A percentile compares a stretch with the other conserved stretches of the same genome.
phyloP scores from a whole-genome alignment of 2,113 vertebrate species.

The Syrmaticus mikado region DNA sequence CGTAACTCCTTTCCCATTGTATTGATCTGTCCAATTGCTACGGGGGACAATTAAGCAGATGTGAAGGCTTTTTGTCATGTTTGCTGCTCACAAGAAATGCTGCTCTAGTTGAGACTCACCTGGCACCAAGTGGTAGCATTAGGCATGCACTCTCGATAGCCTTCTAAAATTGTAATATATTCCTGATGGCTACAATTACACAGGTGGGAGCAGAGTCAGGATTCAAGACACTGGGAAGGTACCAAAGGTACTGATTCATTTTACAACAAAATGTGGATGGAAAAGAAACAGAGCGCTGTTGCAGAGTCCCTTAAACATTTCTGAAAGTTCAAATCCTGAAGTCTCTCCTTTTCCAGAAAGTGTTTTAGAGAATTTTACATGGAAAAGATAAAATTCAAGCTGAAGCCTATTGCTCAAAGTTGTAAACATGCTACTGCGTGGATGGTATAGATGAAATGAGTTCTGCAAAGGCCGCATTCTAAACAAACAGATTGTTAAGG shows the following conservation, averaged over 20 bases:
- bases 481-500: neutral
- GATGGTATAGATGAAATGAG: neutral
- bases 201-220: rapidly evolving
- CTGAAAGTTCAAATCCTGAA: neutral
- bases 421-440: neutral
- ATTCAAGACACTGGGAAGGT: neutral
- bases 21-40: too few species aligned
- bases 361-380: neutral
- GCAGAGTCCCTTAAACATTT: neutral
- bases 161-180: neutral
- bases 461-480: neutral
- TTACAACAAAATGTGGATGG: neutral
- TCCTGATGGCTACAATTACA: neutral
- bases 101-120: neutral
- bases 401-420: neutral
- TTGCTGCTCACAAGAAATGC: neutral
- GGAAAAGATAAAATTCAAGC: neutral
- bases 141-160: neutral
- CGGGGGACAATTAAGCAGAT: neutral
- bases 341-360: neutral
- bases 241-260: neutral
- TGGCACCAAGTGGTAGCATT: neutral
- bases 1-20: too few species aligned
- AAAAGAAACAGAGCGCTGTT: neutral
- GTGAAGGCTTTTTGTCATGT: neutral